phyloP scores from a whole-genome alignment of 1,140 invertebrate genomes.

The Samia ricini region DNA sequence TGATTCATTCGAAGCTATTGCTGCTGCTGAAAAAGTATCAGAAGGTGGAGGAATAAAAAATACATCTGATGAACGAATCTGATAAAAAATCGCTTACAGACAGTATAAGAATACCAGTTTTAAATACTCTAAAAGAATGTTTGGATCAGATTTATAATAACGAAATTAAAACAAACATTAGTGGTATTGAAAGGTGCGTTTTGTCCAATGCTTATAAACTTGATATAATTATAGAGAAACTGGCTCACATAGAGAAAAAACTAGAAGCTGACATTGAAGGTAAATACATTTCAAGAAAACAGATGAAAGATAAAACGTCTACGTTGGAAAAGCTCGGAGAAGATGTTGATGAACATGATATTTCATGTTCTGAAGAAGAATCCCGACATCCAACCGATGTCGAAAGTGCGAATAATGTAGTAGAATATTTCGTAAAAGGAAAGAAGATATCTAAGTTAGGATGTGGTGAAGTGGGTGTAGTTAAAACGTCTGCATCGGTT shows the following conservation, averaged over 20 bases:
- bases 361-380: constrained; percentile 48
- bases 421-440: constrained; percentile 19
- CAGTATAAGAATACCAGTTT: constrained; percentile 45
- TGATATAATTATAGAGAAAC: constrained; percentile 43
- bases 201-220: constrained; percentile 44
- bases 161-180: constrained; percentile 26
- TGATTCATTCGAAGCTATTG: constrained; percentile 57
- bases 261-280: constrained; percentile 23
- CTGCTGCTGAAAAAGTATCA: constrained; percentile 42
- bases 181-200: constrained; percentile 34
- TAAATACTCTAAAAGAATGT: constrained; percentile 48
- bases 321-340: constrained; percentile 53
- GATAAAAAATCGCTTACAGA: constrained; percentile 53
- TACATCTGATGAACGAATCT: constrained; percentile 62
- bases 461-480: constrained; percentile 37
- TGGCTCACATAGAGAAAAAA: constrained; percentile 44
- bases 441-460: constrained; percentile 27
- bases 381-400: constrained; percentile 19
- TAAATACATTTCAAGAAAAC: neutral
- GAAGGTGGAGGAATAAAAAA: constrained; percentile 57
- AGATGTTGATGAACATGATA: constrained; percentile 46
- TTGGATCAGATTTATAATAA: constrained; percentile 37
- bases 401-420: constrained; percentile 19
- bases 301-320: constrained; percentile 30
- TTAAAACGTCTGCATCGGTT: constrained; percentile 19